Percentiles rank a stretch among this genome's conserved stretches.
These are phyloP conservation scores for Melinopterus prodromus DNA, from an alignment of 2,888 invertebrate species.

Conservation along the genomic window DNA sequence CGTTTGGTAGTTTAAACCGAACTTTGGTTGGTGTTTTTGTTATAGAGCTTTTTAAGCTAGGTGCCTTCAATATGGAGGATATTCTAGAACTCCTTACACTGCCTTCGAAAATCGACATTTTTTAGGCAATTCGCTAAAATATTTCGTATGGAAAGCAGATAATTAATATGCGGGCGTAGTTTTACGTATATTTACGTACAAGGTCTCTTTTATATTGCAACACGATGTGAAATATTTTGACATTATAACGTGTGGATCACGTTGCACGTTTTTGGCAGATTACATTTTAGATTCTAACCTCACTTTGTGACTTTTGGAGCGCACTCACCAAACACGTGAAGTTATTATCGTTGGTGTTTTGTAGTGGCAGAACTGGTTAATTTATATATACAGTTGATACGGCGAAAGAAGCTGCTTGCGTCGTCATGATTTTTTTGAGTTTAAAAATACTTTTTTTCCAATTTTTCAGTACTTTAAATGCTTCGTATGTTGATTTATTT, in stretches of 20 bases:
- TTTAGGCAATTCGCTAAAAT: too few species aligned
- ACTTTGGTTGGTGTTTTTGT: slow-evolving; percentile 49
- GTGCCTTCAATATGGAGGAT: slow-evolving; percentile 43
- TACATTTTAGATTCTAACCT: not conserved
- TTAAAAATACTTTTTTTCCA: too few species aligned
- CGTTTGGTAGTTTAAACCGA: slow-evolving; percentile 62
- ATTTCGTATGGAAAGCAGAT: not conserved
- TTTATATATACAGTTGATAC: too few species aligned
- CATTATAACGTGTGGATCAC: not conserved
- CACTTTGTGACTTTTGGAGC: not conserved
- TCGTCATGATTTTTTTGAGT: too few species aligned
- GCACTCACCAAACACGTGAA: not conserved
- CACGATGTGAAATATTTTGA: not conserved
- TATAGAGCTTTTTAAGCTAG: slow-evolving; percentile 41
- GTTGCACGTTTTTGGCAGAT: not conserved
- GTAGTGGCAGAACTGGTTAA: not conserved
- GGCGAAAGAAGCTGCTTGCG: too few species aligned
- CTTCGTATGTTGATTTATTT: too few species aligned
- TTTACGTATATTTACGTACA: not conserved
- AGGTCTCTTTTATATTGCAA: not conserved
- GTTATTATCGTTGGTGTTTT: not conserved
- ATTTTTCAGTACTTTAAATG: too few species aligned
- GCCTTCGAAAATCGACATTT: slow-evolving; percentile 41
- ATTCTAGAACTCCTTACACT: slow-evolving; percentile 34
- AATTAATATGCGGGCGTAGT: not conserved